Percentiles rank a stretch among this genome's conserved stretches.
Conservation (phyloP, 2,113 vertebrate genomes). For the Indri indri region DNA sequence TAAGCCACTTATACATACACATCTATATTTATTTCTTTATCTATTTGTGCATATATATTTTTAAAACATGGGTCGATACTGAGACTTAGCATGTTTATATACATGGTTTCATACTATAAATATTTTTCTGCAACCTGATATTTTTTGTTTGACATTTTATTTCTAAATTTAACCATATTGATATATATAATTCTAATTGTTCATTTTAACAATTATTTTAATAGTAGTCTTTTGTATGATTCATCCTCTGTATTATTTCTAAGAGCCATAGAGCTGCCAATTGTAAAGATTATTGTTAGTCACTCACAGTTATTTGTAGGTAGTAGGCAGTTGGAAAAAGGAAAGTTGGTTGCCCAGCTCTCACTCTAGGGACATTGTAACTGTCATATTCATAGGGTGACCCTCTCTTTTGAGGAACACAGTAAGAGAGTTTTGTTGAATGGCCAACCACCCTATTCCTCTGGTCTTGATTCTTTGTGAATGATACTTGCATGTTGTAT, state of each 20-base stretch:
- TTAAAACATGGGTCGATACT: background rate
- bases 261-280: constrained; percentile 6
- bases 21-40: background rate
- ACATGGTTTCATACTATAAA: background rate
- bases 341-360: background rate
- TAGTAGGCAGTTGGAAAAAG: constrained; percentile 1
- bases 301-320: constrained; percentile 22
- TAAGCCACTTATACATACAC: background rate
- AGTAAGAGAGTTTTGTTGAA: background rate
- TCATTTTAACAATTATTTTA: constrained; percentile 40
- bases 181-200: background rate
- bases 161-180: constrained; percentile 37
- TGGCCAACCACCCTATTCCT: background rate
- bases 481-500: background rate
- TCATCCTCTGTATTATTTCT: constrained; percentile 33
- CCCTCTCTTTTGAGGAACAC: constrained; percentile 6
- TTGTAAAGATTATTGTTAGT: constrained; percentile 40
- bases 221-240: constrained; percentile 26
- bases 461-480: background rate
- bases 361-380: background rate
- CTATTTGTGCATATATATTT: background rate
- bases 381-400: background rate
- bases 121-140: background rate
- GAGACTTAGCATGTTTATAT: background rate
- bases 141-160: background rate